phyloP scores from a whole-genome alignment of 1,140 invertebrate species.

The Physella acuta region DNA sequence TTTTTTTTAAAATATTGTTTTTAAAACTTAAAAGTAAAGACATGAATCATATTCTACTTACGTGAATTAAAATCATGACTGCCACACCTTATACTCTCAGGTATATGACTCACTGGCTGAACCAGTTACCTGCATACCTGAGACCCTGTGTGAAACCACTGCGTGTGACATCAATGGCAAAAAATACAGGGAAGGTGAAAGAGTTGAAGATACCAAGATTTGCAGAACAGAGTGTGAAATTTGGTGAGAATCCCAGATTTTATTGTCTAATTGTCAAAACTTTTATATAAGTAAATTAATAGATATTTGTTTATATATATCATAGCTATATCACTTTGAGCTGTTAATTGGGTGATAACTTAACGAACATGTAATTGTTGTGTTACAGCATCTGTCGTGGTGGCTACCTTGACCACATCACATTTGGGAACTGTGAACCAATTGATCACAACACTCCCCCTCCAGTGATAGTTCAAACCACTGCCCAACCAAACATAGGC shows the following conservation, averaged over 20 bases:
- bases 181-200: conserved; percentile 75
- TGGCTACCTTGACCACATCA: conserved; percentile 27
- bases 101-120: conserved; percentile 74
- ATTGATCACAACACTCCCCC: not conserved
- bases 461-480: not conserved
- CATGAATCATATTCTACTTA: not conserved
- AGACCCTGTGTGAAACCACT: conserved; percentile 68
- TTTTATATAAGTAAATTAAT: not conserved
- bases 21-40: no score
- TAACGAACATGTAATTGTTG: not conserved
- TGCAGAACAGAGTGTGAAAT: conserved; percentile 72
- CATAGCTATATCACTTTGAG: not conserved
- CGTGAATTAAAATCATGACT: no score
- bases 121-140: conserved; percentile 72
- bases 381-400: conserved; percentile 29
- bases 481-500: not conserved
- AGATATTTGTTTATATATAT: not conserved
- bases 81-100: conserved; percentile 65
- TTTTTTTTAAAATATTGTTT: no score
- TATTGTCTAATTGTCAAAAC: not conserved
- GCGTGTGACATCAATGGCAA: conserved; percentile 72
- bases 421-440: conserved; percentile 26
- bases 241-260: conserved; percentile 64
- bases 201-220: conserved; percentile 65
- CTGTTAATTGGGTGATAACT: not conserved